Base-by-base conservation (phyloP, 1,140 invertebrate species). In the Apocrypta bakeri region DNA sequence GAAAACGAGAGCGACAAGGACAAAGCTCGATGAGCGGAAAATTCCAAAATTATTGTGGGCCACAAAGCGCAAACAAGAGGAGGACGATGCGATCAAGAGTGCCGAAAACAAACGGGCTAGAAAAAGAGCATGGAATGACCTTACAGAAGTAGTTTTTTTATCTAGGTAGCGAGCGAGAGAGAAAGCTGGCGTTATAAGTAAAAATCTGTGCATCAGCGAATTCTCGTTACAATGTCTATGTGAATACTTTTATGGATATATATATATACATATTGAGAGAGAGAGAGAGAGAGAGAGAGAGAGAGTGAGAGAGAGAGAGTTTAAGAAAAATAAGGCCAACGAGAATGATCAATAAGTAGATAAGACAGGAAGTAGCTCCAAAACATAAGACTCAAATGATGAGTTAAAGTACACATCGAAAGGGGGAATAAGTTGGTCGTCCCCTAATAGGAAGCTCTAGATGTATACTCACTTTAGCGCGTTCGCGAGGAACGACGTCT, bases 401-500 rank as follows among this genome's bases (percentile, higher is more conserved):
- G 42, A 48, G 14, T 48, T 17, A 48, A 48, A 48, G 14, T 17
- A 12, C 40, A 42, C 7, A 42, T 1, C 7, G 40, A 42, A 12
- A 7, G 48, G 17, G 48, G n/a, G n/a, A 56, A 56, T 21, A n/a
- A 17, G 48, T 56, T n/a, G 2, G 17, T 6, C 48, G 17, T n/a
- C 48, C 6, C 48, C 6, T n/a, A 7, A n/a, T n/a, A 21, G 17
- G 48, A 56, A 7, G 21, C 48, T n/a, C 3, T n/a, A n/a, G 1
- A 56, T 4, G 33, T 37, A 17, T 87, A 89, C 88, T 89, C 84
- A 89, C 88, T 88, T 89, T 87, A 88, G 88, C 69, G 84, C 83
- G 84, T 86, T 89, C 33, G 83, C 82, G 78, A 89, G 77, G 74
- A 89, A 81, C 24, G 85, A 83, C 74, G 85, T 82, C 74, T 88